phyloP scores from a whole-genome alignment of 2,113 vertebrate genomes.

The Crypturellus undulatus region DNA sequence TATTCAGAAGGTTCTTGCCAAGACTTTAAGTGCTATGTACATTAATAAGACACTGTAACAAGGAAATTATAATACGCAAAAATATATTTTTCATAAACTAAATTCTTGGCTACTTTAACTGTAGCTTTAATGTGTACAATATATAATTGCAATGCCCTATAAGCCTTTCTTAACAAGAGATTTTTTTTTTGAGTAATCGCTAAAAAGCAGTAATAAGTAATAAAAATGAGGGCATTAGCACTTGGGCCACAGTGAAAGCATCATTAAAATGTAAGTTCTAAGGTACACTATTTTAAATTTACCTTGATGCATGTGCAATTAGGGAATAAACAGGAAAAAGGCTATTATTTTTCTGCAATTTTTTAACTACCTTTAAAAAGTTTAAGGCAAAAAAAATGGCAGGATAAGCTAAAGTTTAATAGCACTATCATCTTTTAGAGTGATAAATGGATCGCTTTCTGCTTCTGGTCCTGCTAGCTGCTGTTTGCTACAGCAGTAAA shows the following conservation, averaged over 20 bases:
- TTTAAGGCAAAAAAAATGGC: not conserved
- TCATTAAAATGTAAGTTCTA: conserved; percentile 46
- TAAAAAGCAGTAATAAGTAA: not conserved
- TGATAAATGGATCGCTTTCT: not conserved
- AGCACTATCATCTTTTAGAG: not conserved
- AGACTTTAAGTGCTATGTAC: not conserved
- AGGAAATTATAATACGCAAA: not conserved
- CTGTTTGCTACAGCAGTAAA: not conserved
- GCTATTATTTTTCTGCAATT: conserved; percentile 1
- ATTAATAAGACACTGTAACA: not conserved
- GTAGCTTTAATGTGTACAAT: conserved; percentile 7
- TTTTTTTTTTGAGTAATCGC: not conserved
- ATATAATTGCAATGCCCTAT: not conserved
- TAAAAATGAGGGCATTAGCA: conserved; percentile 46
- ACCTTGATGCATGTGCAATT: conserved; percentile 50
- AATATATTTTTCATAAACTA: not conserved
- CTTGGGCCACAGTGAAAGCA: not conserved
- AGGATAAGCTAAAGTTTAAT: not conserved
- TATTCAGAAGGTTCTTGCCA: not conserved
- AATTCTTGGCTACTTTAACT: not conserved
- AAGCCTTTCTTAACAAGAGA: not conserved
- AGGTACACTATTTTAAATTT: conserved; percentile 49
- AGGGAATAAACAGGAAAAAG: conserved; percentile 57
- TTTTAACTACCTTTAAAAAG: conserved; percentile 40
- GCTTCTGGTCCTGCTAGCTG: not conserved